Evolutionary conservation across 2,888 invertebrate genomes (phyloP).

Genomic region (Scrobipalpa costella): DNA sequence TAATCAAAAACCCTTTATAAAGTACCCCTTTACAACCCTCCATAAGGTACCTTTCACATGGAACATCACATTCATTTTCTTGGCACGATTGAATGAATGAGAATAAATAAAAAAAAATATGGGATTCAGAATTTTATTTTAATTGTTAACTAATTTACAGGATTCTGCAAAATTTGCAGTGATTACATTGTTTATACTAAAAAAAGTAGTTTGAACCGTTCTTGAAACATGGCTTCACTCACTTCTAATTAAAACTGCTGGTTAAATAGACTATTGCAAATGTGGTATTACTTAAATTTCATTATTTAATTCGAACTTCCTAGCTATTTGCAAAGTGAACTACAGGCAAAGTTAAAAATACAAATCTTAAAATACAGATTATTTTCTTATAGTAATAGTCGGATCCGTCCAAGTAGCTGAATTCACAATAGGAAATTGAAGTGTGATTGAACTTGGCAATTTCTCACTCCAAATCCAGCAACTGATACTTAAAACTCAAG

Average conservation of each 20-base stretch:
- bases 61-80: no score
- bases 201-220: background rate
- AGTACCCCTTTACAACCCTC: no score
- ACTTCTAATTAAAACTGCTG: no score
- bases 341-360: constrained; percentile 9
- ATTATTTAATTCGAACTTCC: constrained; percentile 13
- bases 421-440: constrained; percentile 23
- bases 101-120: constrained; percentile 20
- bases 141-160: background rate
- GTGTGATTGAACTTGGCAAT: constrained; percentile 1
- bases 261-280: background rate
- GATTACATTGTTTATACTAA: background rate
- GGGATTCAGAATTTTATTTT: constrained; percentile 7
- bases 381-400: constrained; percentile 40
- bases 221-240: background rate
- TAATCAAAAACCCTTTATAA: no score
- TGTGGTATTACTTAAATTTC: background rate
- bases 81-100: no score
- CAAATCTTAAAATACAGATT: constrained; percentile 16
- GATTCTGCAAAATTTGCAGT: background rate
- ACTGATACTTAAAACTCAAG: constrained; percentile 1
- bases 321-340: constrained; percentile 12
- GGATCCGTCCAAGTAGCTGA: constrained; percentile 29
- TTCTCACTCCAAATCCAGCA: constrained; percentile 12
- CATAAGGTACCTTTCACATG: no score